A percentile compares a stretch with the other conserved stretches of the same genome.
Evolutionary conservation across 2,888 invertebrate genomes (phyloP).

Genomic region (Ichneumoninae sp.): DNA sequence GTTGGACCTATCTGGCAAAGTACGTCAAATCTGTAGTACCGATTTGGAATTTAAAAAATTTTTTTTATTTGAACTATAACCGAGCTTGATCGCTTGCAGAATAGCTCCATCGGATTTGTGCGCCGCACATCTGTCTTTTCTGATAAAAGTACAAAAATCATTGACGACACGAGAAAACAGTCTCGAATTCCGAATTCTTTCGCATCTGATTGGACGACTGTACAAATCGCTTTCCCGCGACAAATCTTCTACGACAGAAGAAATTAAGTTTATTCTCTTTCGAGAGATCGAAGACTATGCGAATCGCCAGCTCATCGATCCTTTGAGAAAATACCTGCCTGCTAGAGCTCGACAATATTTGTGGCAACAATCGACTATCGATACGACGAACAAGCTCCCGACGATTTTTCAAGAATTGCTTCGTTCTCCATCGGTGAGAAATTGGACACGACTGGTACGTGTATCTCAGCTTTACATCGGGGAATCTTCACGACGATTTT

Average conservation of each 20-base stretch:
- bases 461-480: background rate
- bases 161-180: conserved; percentile 71
- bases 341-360: conserved; percentile 59
- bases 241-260: conserved; percentile 57
- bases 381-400: conserved; percentile 29
- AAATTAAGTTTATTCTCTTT: conserved; percentile 69
- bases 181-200: conserved; percentile 74
- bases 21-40: conserved; percentile 56
- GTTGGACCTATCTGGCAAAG: conserved; percentile 80
- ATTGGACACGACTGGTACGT: conserved; percentile 77
- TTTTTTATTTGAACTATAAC: background rate
- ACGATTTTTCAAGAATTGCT: conserved; percentile 68
- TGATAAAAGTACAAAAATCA: conserved; percentile 74
- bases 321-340: conserved; percentile 53
- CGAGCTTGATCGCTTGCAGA: conserved; percentile 67
- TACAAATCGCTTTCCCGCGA: conserved; percentile 73
- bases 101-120: conserved; percentile 76
- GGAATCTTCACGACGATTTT: background rate
- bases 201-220: conserved; percentile 76
- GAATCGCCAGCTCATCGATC: conserved; percentile 46
- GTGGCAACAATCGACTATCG: conserved; percentile 37
- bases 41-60: conserved; percentile 10
- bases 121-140: conserved; percentile 75
- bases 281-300: conserved; percentile 65
- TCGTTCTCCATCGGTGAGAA: conserved; percentile 72